These are phyloP conservation scores for Oligia strigilis DNA, from an alignment of 2,888 invertebrate species.

Conservation along the genomic window DNA sequence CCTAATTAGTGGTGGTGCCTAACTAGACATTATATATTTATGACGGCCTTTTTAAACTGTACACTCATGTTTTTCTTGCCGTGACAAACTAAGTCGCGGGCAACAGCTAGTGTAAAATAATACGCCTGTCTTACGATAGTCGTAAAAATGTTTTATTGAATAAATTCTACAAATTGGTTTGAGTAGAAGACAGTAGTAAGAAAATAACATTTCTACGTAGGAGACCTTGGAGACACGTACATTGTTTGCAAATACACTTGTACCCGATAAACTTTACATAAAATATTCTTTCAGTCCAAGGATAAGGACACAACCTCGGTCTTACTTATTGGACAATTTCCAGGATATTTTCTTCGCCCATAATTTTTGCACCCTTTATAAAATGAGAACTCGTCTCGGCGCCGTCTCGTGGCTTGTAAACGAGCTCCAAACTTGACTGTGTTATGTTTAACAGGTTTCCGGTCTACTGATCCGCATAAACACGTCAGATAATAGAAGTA, in stretches of 20 bases:
- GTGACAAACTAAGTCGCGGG: neutral
- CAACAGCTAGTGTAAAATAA: constrained; percentile 1
- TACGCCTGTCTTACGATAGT: neutral
- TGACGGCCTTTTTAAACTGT: too few species aligned
- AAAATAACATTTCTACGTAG: constrained; percentile 32
- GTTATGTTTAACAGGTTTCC: constrained; percentile 62
- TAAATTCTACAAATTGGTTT: constrained; percentile 28
- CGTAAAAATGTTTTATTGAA: neutral
- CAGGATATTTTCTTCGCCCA: constrained; percentile 18
- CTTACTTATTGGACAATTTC: constrained; percentile 35
- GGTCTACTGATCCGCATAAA: constrained; percentile 60
- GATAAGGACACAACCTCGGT: constrained; percentile 40
- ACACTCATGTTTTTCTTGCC: too few species aligned
- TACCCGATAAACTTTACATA: constrained; percentile 39
- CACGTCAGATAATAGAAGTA: constrained; percentile 55
- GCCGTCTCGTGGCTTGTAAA: constrained; percentile 36
- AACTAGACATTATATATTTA: too few species aligned
- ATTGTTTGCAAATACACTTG: constrained; percentile 10
- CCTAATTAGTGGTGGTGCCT: neutral
- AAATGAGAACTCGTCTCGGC: constrained; percentile 22
- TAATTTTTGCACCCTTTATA: constrained; percentile 17
- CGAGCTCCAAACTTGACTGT: constrained; percentile 41
- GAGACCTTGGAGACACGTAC: constrained; percentile 30
- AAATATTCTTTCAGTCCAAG: constrained; percentile 43
- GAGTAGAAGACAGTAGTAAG: constrained; percentile 19